Conservation (phyloP, 2,797 vertebrate species). For the Oreochromis mossambicus region DNA sequence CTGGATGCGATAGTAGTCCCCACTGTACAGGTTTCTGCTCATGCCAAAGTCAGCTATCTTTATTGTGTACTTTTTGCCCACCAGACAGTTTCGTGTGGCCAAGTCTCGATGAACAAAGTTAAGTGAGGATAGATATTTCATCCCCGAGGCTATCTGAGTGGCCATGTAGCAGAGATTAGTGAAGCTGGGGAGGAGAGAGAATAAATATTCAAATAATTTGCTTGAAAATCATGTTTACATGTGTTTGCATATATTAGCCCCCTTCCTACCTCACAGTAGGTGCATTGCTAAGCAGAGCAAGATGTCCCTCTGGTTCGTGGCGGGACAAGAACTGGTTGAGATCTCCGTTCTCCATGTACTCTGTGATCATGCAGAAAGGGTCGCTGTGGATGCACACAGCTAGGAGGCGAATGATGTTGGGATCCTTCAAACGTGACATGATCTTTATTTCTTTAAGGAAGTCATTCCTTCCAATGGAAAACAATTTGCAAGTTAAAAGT, state of each 20-base stretch:
- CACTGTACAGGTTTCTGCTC: slow-evolving; percentile 97
- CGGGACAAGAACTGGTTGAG: slow-evolving; percentile 98
- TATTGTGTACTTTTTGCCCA: slow-evolving; percentile 95
- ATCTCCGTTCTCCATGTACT: slow-evolving; percentile 99
- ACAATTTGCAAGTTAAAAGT: neutral
- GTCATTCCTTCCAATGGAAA: slow-evolving; percentile 83
- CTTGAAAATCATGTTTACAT: neutral
- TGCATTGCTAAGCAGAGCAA: slow-evolving; percentile 67
- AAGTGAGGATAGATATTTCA: slow-evolving; percentile 96
- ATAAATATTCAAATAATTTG: neutral
- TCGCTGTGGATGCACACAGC: slow-evolving; percentile 93
- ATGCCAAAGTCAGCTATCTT: slow-evolving; percentile 99
- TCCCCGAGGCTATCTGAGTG: slow-evolving; percentile 93
- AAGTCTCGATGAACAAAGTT: slow-evolving; percentile 98
- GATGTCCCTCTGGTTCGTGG: slow-evolving; percentile 82
- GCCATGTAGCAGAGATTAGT: slow-evolving; percentile 89
- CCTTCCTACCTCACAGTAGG: slow-evolving; percentile 82
- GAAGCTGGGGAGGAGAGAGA: slow-evolving; percentile 70
- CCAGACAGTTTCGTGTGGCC: slow-evolving; percentile 94
- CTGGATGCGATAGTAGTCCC: slow-evolving; percentile 98
- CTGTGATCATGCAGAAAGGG: slow-evolving; percentile 97
- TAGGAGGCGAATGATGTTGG: slow-evolving; percentile 95
- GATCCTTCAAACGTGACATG: slow-evolving; percentile 97
- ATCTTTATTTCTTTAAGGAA: slow-evolving; percentile 99
- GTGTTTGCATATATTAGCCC: neutral